Conservation (phyloP, 2,888 invertebrate species). For the Lysandra coridon region DNA sequence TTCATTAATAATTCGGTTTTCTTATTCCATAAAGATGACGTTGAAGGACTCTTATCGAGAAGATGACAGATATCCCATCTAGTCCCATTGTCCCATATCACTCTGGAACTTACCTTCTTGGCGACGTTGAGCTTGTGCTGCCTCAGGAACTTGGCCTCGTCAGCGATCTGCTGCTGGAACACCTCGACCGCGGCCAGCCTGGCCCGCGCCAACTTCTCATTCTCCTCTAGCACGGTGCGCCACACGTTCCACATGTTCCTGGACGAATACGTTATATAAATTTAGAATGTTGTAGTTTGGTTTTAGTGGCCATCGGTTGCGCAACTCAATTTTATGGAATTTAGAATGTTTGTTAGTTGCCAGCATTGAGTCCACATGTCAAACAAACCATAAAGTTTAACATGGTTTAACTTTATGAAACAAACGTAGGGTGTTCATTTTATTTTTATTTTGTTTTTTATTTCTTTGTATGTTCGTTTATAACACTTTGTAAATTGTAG, state of each 20-base stretch:
- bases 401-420: no score
- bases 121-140: slow-evolving; percentile 91
- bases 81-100: background rate
- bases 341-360: background rate
- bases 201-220: slow-evolving; percentile 94
- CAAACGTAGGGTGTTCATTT: no score
- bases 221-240: slow-evolving; percentile 96
- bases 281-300: background rate
- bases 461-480: no score
- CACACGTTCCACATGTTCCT: slow-evolving; percentile 99
- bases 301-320: background rate
- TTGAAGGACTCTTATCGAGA: background rate
- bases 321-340: no score
- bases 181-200: slow-evolving; percentile 96
- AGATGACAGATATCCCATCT: background rate
- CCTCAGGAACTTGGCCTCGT: slow-evolving; percentile 92
- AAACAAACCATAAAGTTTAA: no score
- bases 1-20: no score
- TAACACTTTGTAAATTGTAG: no score
- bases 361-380: background rate
- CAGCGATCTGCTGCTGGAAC: slow-evolving; percentile 96
- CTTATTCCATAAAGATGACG: background rate
- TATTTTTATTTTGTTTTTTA: no score
- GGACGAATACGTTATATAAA: background rate
- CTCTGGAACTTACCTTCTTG: slow-evolving; percentile 82